Percentiles rank a stretch among this genome's conserved stretches.
Conservation (phyloP, 2,888 invertebrate species). For the Leptothorax acervorum region DNA sequence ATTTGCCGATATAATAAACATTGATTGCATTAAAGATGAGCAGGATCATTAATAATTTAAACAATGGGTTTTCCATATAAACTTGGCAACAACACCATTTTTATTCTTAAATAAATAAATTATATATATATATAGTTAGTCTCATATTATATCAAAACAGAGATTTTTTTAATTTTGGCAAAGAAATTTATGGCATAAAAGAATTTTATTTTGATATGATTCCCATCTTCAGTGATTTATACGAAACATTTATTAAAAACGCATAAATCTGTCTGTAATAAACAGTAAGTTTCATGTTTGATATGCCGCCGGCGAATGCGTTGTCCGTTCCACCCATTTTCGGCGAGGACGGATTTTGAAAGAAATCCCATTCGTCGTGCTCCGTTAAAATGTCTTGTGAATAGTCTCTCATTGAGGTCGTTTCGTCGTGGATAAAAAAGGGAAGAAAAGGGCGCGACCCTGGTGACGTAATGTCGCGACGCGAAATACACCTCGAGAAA, state of each 20-base stretch:
- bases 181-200: not conserved
- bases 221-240: not conserved
- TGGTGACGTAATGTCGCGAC: not conserved
- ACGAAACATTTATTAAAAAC: not conserved
- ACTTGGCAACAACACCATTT: constrained; percentile 4
- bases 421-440: constrained; percentile 46
- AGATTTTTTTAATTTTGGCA: not conserved
- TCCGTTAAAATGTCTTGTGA: constrained; percentile 56
- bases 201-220: not conserved
- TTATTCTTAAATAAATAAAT: not conserved
- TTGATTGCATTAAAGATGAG: constrained; percentile 43
- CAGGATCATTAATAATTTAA: constrained; percentile 36
- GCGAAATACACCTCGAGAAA: constrained; percentile 29
- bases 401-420: constrained; percentile 53
- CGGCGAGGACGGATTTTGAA: constrained; percentile 26
- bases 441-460: not conserved
- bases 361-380: constrained; percentile 26
- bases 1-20: constrained; percentile 45
- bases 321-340: constrained; percentile 1
- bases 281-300: constrained; percentile 1
- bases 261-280: not conserved
- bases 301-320: not conserved
- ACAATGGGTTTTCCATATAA: not conserved
- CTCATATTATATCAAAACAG: not conserved
- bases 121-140: not conserved